Evolutionary conservation across 2,797 vertebrate genomes (phyloP), one percentile per base, ranked within the genome.

Genomic region (Pseudomugil tenellus): DNA sequence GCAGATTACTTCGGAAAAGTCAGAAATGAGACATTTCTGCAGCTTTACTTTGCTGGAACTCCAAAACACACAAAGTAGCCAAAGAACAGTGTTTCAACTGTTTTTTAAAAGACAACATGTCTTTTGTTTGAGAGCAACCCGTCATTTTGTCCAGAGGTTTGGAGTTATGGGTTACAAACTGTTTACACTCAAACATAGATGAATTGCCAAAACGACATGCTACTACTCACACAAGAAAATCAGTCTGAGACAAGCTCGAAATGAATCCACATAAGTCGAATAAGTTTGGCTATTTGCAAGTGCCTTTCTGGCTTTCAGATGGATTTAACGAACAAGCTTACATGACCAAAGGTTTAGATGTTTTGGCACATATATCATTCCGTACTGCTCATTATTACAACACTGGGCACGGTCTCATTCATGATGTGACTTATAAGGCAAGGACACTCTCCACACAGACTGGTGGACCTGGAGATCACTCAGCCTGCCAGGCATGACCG

Each of bases 341-440:
- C 58, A 25, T 72, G 74, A 82, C 55, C 2, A 26, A 79, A 70
- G 8, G 4, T 69, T 73, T 61, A 68, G 84, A 70, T 6, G 4
- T 64, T 32, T 25, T 10, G 9, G 68, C 77, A 90, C 87, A 58
- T 76, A 81, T 84, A 68, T 88, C 65, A 10, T 58, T 58, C 53
- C 14, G 59, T n/a, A 16, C 66, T 62, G 80, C 77, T 76, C 83
- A 74, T 84, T 84, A 84, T 85, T 62, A 89, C 84, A 77, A 88
- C 84, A 87, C 84, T 49, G 19, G 41, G 72, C 70, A 21, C 80
- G 72, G 85, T 72, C 81, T 88, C 91, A 90, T 92, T 91, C 88
- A 91, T 89, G 80, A 79, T 87, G 84, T 70, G 72, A 86, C 89
- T 84, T 92, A 88, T 83, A 91, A 90, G 90, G 85, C 81, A 89